Percentiles rank a stretch among this genome's conserved stretches.
Conservation (phyloP, 2,888 invertebrate species). For the Caenorhabditis sp. region DNA sequence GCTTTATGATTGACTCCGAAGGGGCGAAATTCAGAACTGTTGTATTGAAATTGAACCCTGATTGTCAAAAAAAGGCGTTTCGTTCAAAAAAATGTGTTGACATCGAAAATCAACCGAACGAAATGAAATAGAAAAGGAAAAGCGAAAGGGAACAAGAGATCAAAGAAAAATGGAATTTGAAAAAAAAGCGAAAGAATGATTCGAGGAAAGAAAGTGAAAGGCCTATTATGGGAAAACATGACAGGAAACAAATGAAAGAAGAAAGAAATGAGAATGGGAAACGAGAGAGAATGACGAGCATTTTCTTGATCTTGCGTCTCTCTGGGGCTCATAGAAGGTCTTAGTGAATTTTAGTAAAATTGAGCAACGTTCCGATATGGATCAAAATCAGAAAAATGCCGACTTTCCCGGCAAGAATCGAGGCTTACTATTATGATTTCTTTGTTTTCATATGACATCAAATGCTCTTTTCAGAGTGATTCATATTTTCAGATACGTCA, state of each 20-base stretch:
- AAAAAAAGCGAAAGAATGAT: slow-evolving; percentile 16
- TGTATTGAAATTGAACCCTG: too few species aligned
- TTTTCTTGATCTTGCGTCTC: not conserved
- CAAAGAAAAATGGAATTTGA: slow-evolving; percentile 20
- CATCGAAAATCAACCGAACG: slow-evolving; percentile 12
- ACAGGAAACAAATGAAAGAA: slow-evolving; percentile 38
- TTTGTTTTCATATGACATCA: not conserved
- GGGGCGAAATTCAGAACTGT: too few species aligned
- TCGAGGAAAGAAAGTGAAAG: slow-evolving; percentile 18
- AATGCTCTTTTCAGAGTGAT: not conserved
- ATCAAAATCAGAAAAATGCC: not conserved
- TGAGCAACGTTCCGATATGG: not conserved
- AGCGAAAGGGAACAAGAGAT: slow-evolving; percentile 24
- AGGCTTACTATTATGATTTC: not conserved
- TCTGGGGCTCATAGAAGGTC: too few species aligned
- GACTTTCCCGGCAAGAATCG: not conserved
- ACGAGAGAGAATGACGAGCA: not conserved
- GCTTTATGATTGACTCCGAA: too few species aligned
- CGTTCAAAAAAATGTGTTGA: not conserved
- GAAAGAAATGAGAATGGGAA: slow-evolving; percentile 14
- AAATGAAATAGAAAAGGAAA: slow-evolving; percentile 22
- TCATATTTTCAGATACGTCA: not conserved
- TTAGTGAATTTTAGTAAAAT: not conserved
- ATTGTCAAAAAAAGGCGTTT: too few species aligned
- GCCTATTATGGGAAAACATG: slow-evolving; percentile 20